These are phyloP conservation scores for Cetonia aurata DNA, from an alignment of 2,888 invertebrate genomes.

Conservation along the genomic window DNA sequence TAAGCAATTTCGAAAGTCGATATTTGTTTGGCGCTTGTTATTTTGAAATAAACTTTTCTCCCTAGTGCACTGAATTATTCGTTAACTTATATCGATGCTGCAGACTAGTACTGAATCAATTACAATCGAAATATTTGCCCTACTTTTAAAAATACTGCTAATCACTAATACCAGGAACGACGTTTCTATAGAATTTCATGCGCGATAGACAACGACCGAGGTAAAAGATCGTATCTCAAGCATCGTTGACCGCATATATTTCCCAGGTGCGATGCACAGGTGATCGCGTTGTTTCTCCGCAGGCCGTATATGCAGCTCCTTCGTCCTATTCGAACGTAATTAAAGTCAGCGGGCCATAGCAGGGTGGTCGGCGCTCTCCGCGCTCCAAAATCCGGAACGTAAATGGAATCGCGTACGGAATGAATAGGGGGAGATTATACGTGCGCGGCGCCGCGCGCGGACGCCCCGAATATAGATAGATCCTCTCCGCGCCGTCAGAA, in stretches of 20 bases:
- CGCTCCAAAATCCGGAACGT: constrained; percentile 45
- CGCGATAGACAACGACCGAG: too few relatives aligned
- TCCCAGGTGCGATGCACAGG: constrained; percentile 14
- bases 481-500: constrained; percentile 44
- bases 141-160: too few relatives aligned
- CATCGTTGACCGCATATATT: not conserved
- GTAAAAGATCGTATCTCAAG: too few relatives aligned
- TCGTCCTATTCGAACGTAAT: constrained; percentile 28
- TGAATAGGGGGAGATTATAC: constrained; percentile 53
- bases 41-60: too few relatives aligned
- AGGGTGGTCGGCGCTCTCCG: not conserved
- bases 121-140: too few relatives aligned
- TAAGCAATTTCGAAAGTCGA: too few relatives aligned
- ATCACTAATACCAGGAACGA: too few relatives aligned
- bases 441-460: constrained; percentile 43
- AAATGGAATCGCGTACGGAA: constrained; percentile 49
- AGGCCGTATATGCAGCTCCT: not conserved
- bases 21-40: too few relatives aligned
- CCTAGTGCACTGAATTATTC: too few relatives aligned
- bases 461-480: constrained; percentile 45
- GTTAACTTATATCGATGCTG: too few relatives aligned
- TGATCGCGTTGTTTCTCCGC: constrained; percentile 3
- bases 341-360: constrained; percentile 28
- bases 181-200: too few relatives aligned
- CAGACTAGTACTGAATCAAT: too few relatives aligned